Base-by-base conservation (phyloP, 2,113 vertebrate genomes). In the Ursus arctos region DNA sequence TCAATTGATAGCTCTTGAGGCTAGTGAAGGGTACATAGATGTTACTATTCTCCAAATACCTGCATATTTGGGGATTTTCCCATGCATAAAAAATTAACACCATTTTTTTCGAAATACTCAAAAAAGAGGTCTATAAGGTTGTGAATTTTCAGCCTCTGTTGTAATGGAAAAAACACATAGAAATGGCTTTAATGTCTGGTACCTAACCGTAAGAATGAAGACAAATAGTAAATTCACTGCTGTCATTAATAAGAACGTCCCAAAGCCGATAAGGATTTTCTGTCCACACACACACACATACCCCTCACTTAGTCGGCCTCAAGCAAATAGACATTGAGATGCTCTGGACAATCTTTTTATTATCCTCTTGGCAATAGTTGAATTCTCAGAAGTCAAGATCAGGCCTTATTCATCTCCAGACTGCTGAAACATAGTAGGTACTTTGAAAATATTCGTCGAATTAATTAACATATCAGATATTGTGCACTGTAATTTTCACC, bases 51-150 rank as follows among this genome's bases (percentile, higher is more conserved):
- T 67, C 22, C 31, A 72, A 63, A 92, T 89, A 77, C 15, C 61
- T 83, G 31, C 8, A 40, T 40, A 79, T 40, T 79, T 79, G 61
- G 55, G 53, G 82, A 80, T 65, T 26, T 87, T 85, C 40, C 55
- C 28, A 86, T 63, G 92, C 77, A 82, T 61, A 72, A 91, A 94
- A 96, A 40, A 26, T 63, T 59, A 97, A 96, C 80, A 2, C 4
- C 1, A 61, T 36, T 67, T 77, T n/a, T 22, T 77, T n/a, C 18
- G 11, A 82, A 76, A 36, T 49, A 84, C 9, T 49, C 7, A 14
- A 31, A 61, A 88, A 86, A 9, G n/a, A 82, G 7, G 9, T 85
- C 16, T 53, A 21, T 11, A 83, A 33, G 13, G 4, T 55, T 81
- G 40, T 22, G 21, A 40, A 49, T 77, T 91, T 90, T 83, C 8